Evolutionary conservation across 2,888 invertebrate species (phyloP).

Genomic region (Antheraea yamamai): DNA sequence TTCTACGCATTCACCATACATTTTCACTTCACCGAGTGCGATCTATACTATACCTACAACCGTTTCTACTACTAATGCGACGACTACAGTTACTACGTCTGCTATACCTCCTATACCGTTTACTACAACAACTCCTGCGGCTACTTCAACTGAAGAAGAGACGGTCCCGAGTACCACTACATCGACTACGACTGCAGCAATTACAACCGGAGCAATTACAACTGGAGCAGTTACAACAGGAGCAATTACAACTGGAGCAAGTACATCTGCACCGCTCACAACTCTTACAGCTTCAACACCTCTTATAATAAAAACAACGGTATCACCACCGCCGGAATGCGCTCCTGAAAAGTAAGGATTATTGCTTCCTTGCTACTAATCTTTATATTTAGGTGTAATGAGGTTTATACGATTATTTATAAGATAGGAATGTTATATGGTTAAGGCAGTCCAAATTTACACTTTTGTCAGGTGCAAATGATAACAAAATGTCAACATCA

Average conservation of each 20-base stretch:
- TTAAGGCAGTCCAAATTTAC: too few species aligned
- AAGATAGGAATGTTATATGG: too few species aligned
- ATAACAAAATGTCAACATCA: too few species aligned
- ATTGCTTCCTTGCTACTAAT: neutral
- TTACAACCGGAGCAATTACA: neutral
- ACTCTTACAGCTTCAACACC: constrained; percentile 17
- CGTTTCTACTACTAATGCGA: constrained; percentile 37
- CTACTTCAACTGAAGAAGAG: neutral
- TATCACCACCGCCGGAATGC: constrained; percentile 33
- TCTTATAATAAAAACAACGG: constrained; percentile 32
- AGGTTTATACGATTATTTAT: too few species aligned
- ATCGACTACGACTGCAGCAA: constrained; percentile 6
- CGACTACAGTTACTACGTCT: constrained; percentile 4
- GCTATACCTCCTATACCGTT: constrained; percentile 9
- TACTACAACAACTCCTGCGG: constrained; percentile 9
- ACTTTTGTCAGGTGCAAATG: too few species aligned
- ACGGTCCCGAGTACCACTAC: constrained; percentile 7
- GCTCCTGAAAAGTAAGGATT: constrained; percentile 37
- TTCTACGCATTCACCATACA: constrained; percentile 41
- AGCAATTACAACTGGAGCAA: too few species aligned
- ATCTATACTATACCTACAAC: constrained; percentile 20
- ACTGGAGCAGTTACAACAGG: too few species aligned
- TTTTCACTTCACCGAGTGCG: constrained; percentile 23
- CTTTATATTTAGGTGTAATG: neutral
- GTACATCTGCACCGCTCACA: constrained; percentile 9